Base-by-base conservation (phyloP, 2,113 vertebrate species). In the Cettia cetti region DNA sequence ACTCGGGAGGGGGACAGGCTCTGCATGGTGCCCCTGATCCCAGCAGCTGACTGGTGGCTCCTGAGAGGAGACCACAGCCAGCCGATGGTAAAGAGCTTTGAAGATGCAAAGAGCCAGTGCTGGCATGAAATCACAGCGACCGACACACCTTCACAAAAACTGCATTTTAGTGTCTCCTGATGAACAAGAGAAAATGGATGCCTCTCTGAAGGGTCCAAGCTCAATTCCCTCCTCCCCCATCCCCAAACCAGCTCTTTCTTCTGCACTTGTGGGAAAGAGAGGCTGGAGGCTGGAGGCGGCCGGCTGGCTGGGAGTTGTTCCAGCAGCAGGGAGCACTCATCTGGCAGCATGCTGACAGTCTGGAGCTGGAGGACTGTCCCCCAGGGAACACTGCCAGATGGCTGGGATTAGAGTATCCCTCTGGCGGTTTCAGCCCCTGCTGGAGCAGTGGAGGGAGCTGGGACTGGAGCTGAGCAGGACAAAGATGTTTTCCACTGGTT, bases 331-430 rank as follows among this genome's bases (percentile, higher is more conserved):
- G 85, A 90, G 79, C 22, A n/a, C 76, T 84, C 82, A 49, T 68
- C 84, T 80, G 85, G 71, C 86, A 92, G 54, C 39, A 77, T 7
- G 10, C 50, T 77, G 66, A n/a, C n/a, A 30, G 44, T 37, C 83
- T 0, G 1, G 82, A 90, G 56, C 84, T 79, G 50, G 37, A 91
- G 37, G 50, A 65, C 53, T 3, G 7, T 76, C 27, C 74, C 65
- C 26, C 5, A 0, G 81, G 63, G 66, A 65, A 26, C 50, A 27
- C 47, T 52, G 85, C 93, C 92, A 90, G 85, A 93, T 95, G 95
- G 66, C 71, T 77, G 44, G 42, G 39, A 59, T 92, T 39, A 93
- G 50, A 90, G 24, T 65, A 35, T 68, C 60, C 64, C 64, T 74
- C 4, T 2, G 47, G 71, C 1, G 0, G 52, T 80, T 88, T 69